Evolutionary conservation across 2,113 vertebrate species (phyloP).

Genomic region (Antechinus stuartii): DNA sequence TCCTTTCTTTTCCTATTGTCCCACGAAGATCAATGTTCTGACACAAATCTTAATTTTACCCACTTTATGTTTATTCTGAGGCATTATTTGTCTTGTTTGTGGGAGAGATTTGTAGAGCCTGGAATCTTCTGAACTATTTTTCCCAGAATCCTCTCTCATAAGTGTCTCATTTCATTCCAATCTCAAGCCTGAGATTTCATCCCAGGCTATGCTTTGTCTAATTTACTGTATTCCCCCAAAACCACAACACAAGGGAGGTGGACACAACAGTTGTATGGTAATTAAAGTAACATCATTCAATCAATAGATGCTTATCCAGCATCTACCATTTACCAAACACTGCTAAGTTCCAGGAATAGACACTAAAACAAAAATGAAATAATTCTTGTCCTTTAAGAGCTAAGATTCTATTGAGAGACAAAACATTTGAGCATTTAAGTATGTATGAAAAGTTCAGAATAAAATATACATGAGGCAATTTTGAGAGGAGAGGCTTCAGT

Average conservation of each 20-base stretch:
- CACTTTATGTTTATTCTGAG: too few relatives aligned
- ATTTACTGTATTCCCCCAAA: not conserved
- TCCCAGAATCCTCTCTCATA: not conserved
- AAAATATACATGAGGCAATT: not conserved
- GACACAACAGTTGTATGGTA: not conserved
- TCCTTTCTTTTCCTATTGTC: too few relatives aligned
- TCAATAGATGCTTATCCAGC: too few relatives aligned
- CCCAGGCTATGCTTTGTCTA: not conserved
- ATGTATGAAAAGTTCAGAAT: not conserved
- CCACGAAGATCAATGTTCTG: too few relatives aligned
- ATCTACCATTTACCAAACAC: not conserved
- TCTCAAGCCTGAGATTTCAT: not conserved
- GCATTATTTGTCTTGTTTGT: too few relatives aligned
- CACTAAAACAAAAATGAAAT: not conserved
- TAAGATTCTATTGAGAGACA: not conserved
- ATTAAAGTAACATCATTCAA: not conserved
- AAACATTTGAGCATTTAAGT: not conserved
- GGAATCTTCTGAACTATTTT: too few relatives aligned
- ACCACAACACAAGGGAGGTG: not conserved
- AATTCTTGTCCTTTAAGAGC: not conserved
- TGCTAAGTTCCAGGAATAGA: not conserved
- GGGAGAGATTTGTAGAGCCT: too few relatives aligned
- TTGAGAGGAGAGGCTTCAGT: not conserved
- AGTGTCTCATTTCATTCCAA: not conserved
- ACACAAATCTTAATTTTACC: too few relatives aligned